Evolutionary conservation across 2,888 invertebrate genomes (phyloP).

Genomic region (Lypha dubia): DNA sequence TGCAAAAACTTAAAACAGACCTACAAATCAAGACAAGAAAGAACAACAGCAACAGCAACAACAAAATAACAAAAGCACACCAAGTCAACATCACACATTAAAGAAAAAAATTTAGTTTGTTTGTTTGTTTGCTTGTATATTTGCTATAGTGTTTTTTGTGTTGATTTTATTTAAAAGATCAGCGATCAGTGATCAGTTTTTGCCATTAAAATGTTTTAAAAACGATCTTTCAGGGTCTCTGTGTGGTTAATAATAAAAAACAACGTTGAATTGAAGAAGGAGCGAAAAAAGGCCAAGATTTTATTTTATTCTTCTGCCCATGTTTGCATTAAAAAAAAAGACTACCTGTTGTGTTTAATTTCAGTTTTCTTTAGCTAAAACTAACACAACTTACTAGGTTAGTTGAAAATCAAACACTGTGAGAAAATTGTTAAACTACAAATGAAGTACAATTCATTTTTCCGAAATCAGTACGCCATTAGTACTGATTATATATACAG

Average conservation of each 20-base stretch:
- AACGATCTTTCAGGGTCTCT: slow-evolving; percentile 60
- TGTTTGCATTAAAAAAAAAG: slow-evolving; percentile 59
- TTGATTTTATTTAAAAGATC: slow-evolving; percentile 69
- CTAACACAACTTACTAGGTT: slow-evolving; percentile 69
- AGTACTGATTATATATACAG: too few species aligned
- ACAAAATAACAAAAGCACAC: slow-evolving; percentile 32
- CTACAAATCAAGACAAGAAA: slow-evolving; percentile 55
- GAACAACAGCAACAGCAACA: slow-evolving; percentile 19
- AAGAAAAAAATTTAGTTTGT: slow-evolving; percentile 52
- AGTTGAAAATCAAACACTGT: slow-evolving; percentile 53
- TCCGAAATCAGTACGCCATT: too few species aligned
- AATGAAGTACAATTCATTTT: neutral
- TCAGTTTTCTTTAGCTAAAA: slow-evolving; percentile 58
- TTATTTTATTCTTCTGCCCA: slow-evolving; percentile 45
- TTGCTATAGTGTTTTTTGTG: slow-evolving; percentile 52
- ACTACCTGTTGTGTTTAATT: slow-evolving; percentile 67
- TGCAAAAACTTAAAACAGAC: slow-evolving; percentile 57
- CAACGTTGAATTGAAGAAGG: slow-evolving; percentile 28
- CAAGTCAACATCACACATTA: slow-evolving; percentile 65
- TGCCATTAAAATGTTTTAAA: slow-evolving; percentile 67
- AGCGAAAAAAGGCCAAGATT: slow-evolving; percentile 52
- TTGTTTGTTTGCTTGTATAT: slow-evolving; percentile 15
- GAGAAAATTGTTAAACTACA: neutral
- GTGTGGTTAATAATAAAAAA: slow-evolving; percentile 40
- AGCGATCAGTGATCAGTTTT: slow-evolving; percentile 71